Conservation (phyloP, 2,888 invertebrate species). For the Parnassius orleans region DNA sequence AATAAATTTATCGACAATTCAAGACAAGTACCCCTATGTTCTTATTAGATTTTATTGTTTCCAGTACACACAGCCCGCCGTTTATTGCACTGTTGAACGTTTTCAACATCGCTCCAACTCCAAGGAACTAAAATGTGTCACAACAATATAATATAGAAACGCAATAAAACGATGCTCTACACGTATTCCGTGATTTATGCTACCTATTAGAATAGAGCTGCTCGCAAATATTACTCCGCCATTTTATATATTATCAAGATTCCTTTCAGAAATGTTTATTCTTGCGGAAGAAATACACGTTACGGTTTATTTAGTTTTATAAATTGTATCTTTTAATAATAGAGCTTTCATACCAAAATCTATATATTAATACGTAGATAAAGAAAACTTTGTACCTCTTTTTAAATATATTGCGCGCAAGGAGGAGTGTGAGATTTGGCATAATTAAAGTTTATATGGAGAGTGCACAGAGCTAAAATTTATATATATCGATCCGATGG, state of each 20-base stretch:
- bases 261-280: slow-evolving; percentile 23
- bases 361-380: too few relatives aligned
- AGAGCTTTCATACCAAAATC: too few relatives aligned
- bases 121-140: slow-evolving; percentile 16
- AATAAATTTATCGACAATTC: slow-evolving; percentile 1
- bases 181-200: slow-evolving; percentile 20
- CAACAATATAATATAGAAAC: slow-evolving; percentile 21
- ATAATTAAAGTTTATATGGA: too few relatives aligned
- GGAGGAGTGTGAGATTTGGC: too few relatives aligned
- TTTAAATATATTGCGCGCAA: too few relatives aligned
- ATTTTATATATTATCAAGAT: slow-evolving; percentile 14
- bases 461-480: too few relatives aligned
- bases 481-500: too few relatives aligned
- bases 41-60: slow-evolving; percentile 13
- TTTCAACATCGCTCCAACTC: slow-evolving; percentile 11
- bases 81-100: slow-evolving; percentile 7
- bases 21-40: neutral
- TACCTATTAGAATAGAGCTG: slow-evolving; percentile 21
- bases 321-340: too few relatives aligned
- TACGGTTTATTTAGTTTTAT: slow-evolving; percentile 5
- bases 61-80: neutral
- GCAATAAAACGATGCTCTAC: slow-evolving; percentile 21
- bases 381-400: too few relatives aligned
- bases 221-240: slow-evolving; percentile 13
- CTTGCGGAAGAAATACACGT: slow-evolving; percentile 11